Evolutionary conservation across 2,888 invertebrate species (phyloP).

Genomic region (Eulithis prunata): DNA sequence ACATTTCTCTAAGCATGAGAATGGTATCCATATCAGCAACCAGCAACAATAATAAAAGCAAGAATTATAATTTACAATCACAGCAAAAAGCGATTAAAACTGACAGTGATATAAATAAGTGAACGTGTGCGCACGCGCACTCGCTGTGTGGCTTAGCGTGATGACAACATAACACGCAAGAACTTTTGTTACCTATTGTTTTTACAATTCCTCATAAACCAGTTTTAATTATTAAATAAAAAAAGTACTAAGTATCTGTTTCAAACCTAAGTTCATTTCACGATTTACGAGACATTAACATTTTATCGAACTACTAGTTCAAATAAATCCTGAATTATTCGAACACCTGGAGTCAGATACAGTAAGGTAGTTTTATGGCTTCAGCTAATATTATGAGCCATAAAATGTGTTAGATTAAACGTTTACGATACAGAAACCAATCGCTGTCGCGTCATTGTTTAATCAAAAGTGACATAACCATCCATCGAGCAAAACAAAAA

Average conservation of each 20-base stretch:
- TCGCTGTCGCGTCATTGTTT: constrained; percentile 21
- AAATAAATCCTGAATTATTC: constrained; percentile 10
- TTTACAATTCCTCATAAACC: constrained; percentile 39
- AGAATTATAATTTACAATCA: constrained; percentile 41
- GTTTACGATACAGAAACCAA: constrained; percentile 19
- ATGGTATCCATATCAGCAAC: neutral
- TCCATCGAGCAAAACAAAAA: constrained; percentile 42
- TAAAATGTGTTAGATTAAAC: constrained; percentile 17
- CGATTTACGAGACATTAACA: neutral
- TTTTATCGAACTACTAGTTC: constrained; percentile 4
- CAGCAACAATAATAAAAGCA: constrained; percentile 37
- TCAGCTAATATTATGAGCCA: constrained; percentile 13
- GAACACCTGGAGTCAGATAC: constrained; percentile 17
- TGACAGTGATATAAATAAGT: constrained; percentile 36
- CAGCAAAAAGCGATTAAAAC: constrained; percentile 42
- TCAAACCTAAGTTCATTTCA: too few relatives aligned
- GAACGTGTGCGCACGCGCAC: constrained; percentile 50
- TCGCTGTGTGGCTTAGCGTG: constrained; percentile 50
- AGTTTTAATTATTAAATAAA: constrained; percentile 12
- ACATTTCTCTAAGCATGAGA: neutral
- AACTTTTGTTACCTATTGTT: constrained; percentile 47
- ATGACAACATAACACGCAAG: constrained; percentile 61
- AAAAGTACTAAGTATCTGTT: neutral
- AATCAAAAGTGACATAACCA: constrained; percentile 48
- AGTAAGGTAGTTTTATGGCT: constrained; percentile 2